These are phyloP conservation scores for Psylliodes chrysocephalus DNA, from an alignment of 2,888 invertebrate genomes.

Conservation along the genomic window DNA sequence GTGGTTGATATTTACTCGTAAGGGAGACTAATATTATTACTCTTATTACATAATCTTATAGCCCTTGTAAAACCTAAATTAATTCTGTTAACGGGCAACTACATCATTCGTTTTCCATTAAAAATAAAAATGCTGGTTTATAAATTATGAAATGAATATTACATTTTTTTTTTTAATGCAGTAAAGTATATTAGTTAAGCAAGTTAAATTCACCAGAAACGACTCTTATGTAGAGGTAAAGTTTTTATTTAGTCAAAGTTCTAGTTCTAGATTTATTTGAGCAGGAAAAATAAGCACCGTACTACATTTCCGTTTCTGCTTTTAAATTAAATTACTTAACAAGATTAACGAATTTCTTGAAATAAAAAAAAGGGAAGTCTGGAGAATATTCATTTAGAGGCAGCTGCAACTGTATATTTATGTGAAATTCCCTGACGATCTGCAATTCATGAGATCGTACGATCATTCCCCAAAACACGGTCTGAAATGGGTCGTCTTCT, in stretches of 20 bases:
- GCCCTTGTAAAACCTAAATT: too few species aligned
- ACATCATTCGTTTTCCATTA: too few species aligned
- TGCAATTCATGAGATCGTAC: conserved; percentile 10
- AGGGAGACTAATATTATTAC: too few species aligned
- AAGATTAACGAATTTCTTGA: not conserved
- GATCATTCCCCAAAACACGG: conserved; percentile 6
- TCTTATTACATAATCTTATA: too few species aligned
- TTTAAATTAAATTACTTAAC: conserved; percentile 1
- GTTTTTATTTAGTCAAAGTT: not conserved
- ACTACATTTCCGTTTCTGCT: not conserved
- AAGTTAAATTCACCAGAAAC: too few species aligned
- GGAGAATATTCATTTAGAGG: conserved; percentile 2
- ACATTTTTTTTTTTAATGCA: too few species aligned
- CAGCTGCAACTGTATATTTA: conserved; percentile 9
- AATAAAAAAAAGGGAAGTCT: not conserved
- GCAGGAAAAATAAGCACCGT: not conserved
- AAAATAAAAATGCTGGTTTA: too few species aligned
- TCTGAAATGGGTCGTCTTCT: not conserved
- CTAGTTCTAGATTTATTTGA: not conserved
- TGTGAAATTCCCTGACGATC: not conserved
- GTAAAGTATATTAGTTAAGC: too few species aligned
- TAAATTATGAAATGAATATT: too few species aligned
- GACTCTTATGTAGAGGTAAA: too few species aligned
- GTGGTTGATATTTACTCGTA: too few species aligned
- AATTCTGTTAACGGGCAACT: too few species aligned